Base-by-base conservation (phyloP, 1,140 invertebrate genomes). In the Lethrus apterus region DNA sequence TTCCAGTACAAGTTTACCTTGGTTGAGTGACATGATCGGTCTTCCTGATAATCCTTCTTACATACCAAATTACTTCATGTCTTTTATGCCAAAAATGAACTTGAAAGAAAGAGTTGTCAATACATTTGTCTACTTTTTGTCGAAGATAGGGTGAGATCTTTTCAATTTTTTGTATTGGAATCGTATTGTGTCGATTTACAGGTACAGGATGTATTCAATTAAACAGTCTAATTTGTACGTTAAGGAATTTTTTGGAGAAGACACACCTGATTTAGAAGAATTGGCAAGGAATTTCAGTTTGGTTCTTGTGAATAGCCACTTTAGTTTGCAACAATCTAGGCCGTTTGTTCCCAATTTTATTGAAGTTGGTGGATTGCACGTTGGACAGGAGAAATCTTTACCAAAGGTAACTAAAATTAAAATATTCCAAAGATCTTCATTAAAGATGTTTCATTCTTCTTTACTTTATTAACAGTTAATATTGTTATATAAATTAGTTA, bases 341-440 rank as follows among this genome's bases (percentile, higher is more conserved):
- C 67, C 79, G 4, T 57, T 74, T 35, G 67, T 75, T 0, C 72
- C 78, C 0, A 73, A 75, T 47, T 65, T 80, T 2, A 72, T 80
- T 7, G 77, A 81, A 67, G 59, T 82, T 20, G 80, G 77, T 10
- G 80, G 79, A 1, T 70, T 80, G 50, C 79, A 83, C 51, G 70
- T 81, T 11, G 60, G 63, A 41, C 58, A 72, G 42, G 51, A 70
- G 0, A 73, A 77, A 49, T 64, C 69, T 2, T 53, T 80, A 47
- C 64, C 70, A 9, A 50, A 68, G 18, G 74, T 75, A 64, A 69
- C 60, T 33, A 38, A 3, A 11, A 24, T 11, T 5, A 77, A 38
- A 7, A 26, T n/a, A n/a, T 7, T 26, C n/a, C n/a, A 26, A 26
- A 26, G 86, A 83, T 54, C 84, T 86, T 56, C 82, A 82, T 55